phyloP scores from a whole-genome alignment of 2,113 vertebrate species.

The Petroica traversi region DNA sequence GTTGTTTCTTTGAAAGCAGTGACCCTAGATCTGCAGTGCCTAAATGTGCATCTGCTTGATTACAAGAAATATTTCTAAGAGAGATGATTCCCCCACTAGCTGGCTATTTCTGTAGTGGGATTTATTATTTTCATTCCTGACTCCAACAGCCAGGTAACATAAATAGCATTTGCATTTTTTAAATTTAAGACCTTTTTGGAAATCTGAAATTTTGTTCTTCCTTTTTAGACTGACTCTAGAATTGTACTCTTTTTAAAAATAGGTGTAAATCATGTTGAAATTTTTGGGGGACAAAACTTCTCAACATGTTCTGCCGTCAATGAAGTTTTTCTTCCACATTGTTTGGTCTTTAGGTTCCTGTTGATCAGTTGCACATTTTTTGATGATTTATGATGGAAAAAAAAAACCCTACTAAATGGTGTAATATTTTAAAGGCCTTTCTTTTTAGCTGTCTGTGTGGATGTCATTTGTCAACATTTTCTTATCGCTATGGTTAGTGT shows the following conservation, averaged over 20 bases:
- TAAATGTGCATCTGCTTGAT: not conserved
- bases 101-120: not conserved
- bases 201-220: not conserved
- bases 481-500: not conserved
- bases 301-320: not conserved
- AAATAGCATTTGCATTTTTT: not conserved
- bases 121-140: not conserved
- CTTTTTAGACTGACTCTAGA: not conserved
- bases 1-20: not conserved
- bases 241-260: not conserved
- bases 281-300: not conserved
- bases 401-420: accelerated
- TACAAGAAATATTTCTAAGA: not conserved
- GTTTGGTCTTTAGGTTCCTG: not conserved
- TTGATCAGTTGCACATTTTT: not conserved
- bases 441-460: not conserved
- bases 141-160: not conserved
- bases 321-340: not conserved
- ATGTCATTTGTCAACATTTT: not conserved
- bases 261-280: not conserved
- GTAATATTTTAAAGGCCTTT: not conserved
- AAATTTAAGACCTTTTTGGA: not conserved
- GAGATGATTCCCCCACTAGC: not conserved
- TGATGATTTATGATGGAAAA: not conserved
- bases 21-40: not conserved